phyloP scores from a whole-genome alignment of 2,888 invertebrate genomes.

The Polyploca ridens region DNA sequence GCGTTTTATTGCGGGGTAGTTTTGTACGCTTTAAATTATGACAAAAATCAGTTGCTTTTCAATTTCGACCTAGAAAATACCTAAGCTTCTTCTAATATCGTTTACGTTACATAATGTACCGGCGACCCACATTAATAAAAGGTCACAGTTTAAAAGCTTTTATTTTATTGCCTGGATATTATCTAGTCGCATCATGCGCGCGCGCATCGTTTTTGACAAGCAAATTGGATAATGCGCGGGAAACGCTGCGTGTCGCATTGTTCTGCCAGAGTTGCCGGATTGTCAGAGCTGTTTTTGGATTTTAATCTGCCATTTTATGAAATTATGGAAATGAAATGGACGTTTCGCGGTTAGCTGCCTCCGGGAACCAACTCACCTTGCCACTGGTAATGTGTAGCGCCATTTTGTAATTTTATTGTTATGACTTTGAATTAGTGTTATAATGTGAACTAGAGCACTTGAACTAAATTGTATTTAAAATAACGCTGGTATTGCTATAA shows the following conservation, averaged over 20 bases:
- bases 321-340: conserved; percentile 81
- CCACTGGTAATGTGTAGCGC: conserved; percentile 42
- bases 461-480: background rate
- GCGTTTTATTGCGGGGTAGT: conserved; percentile 1
- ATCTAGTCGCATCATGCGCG: conserved; percentile 44
- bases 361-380: conserved; percentile 43
- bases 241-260: conserved; percentile 66
- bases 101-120: conserved; percentile 8
- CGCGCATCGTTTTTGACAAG: conserved; percentile 75
- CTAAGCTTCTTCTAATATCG: background rate
- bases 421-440: conserved; percentile 59
- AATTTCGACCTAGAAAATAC: background rate
- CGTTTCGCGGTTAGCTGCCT: conserved; percentile 80
- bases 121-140: conserved; percentile 33
- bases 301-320: conserved; percentile 79
- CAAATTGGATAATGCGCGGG: conserved; percentile 79
- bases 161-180: conserved; percentile 41
- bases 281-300: conserved; percentile 77
- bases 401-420: conserved; percentile 69
- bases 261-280: conserved; percentile 66
- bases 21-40: background rate
- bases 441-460: conserved; percentile 30
- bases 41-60: background rate
- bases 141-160: conserved; percentile 42
- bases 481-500: background rate